phyloP scores from a whole-genome alignment of 2,113 vertebrate genomes.

The Rana temporaria region DNA sequence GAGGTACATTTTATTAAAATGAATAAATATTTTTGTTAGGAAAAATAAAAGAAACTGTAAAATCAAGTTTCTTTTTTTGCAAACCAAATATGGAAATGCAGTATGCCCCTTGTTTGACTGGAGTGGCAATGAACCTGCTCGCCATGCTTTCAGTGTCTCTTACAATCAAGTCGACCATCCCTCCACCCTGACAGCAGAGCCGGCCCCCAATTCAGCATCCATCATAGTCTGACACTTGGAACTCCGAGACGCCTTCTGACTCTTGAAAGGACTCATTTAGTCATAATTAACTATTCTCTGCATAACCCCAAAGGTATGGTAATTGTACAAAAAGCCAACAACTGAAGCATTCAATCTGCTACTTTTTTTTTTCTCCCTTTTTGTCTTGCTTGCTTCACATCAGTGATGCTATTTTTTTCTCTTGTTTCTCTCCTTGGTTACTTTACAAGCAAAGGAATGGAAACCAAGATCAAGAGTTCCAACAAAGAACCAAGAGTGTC shows the following conservation, averaged over 20 bases:
- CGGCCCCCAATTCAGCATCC: conserved; percentile 74
- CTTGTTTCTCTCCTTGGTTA: conserved; percentile 66
- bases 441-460: conserved; percentile 68
- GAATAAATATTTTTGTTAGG: background rate
- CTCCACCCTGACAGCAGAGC: conserved; percentile 66
- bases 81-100: conserved; percentile 77
- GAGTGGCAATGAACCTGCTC: conserved; percentile 67
- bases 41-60: conserved; percentile 63
- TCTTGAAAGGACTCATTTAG: conserved; percentile 76
- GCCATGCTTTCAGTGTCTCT: conserved; percentile 74
- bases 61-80: conserved; percentile 72
- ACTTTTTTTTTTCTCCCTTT: conserved; percentile 64
- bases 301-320: conserved; percentile 76
- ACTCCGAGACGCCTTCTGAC: conserved; percentile 67
- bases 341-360: conserved; percentile 73
- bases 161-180: conserved; percentile 68
- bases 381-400: conserved; percentile 58
- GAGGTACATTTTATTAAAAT: background rate
- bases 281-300: conserved; percentile 78
- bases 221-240: conserved; percentile 75
- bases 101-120: conserved; percentile 61
- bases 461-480: conserved; percentile 59
- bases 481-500: conserved; percentile 59
- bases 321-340: conserved; percentile 79
- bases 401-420: conserved; percentile 61